phyloP scores from a whole-genome alignment of 1,140 invertebrate species.

The Octopus bimaculoides region DNA sequence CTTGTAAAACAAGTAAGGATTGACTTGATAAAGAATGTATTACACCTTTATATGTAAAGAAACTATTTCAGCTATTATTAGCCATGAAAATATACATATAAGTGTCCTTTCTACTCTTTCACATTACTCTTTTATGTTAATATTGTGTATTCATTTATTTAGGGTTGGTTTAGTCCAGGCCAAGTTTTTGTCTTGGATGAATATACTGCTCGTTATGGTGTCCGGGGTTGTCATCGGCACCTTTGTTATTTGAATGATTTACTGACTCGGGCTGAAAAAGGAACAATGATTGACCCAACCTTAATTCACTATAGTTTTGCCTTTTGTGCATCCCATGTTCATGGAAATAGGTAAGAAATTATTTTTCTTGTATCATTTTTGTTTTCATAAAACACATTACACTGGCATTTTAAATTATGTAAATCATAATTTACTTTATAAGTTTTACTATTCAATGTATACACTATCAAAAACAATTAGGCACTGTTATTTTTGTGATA shows the following conservation, averaged over 20 bases:
- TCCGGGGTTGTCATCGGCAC: constrained; percentile 93
- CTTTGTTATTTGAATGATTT: constrained; percentile 95
- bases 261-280: constrained; percentile 91
- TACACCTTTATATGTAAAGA: too few relatives aligned
- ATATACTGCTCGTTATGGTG: constrained; percentile 96
- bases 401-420: neutral
- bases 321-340: constrained; percentile 97
- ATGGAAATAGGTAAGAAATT: constrained; percentile 82
- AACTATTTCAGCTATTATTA: too few relatives aligned
- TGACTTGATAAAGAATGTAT: too few relatives aligned
- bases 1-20: too few relatives aligned
- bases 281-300: constrained; percentile 95
- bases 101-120: too few relatives aligned
- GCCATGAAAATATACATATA: too few relatives aligned
- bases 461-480: neutral
- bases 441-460: neutral
- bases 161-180: constrained; percentile 99
- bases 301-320: constrained; percentile 98
- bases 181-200: constrained; percentile 98
- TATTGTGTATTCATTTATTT: constrained; percentile 22
- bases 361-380: neutral
- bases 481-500: neutral
- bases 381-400: neutral
- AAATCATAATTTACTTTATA: neutral
- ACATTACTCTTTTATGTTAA: too few relatives aligned